Base-by-base conservation (phyloP, 2,888 invertebrate species). In the Trichopria drosophilae region DNA sequence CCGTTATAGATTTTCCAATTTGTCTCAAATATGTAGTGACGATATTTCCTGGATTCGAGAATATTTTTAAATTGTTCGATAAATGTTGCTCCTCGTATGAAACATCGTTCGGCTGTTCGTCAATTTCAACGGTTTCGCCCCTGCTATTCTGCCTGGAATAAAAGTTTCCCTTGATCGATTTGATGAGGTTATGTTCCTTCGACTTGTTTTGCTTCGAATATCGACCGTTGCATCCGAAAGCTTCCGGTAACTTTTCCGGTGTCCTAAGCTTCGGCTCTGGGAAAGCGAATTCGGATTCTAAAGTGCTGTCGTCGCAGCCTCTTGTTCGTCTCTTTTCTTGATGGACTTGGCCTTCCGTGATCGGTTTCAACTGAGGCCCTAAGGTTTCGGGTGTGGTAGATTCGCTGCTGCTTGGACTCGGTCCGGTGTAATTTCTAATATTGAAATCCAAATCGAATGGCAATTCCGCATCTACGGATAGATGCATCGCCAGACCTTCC, bases 401-500 rank as follows among this genome's bases (percentile, higher is more conserved):
- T 37, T 83, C 84, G 10, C 83, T 82, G 13, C 81, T 80, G 58
- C 80, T 80, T 1, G 82, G 80, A 68, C 81, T 80, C 20, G 79
- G 71, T 44, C 80, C 83, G 51, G 77, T 78, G 72, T 87, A 92
- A 69, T 87, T 85, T 62, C 82, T 80, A 55, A 93, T 87, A 72
- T 92, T 91, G 40, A 83, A 83, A 12, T 89, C 80, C 28, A 91
- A 77, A 61, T 87, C 83, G 5, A 81, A 76, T 1, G 88, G 86
- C 42, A 84, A 69, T 0, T 84, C 78, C 51, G 81, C 82, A 2
- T 84, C 82, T 10, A 82, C 80, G 0, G 85, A 82, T 49, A 88
- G 76, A 65, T 88, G 86, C 80, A 86, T 84, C 18, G 86, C 84
- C 37, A 93, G 76, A 22, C 86, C 85, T 71, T 90, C 88, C 43